Percentiles rank a stretch among this genome's conserved stretches.
Conservation (phyloP, 1,140 invertebrate genomes). For the Drosophila azteca region DNA sequence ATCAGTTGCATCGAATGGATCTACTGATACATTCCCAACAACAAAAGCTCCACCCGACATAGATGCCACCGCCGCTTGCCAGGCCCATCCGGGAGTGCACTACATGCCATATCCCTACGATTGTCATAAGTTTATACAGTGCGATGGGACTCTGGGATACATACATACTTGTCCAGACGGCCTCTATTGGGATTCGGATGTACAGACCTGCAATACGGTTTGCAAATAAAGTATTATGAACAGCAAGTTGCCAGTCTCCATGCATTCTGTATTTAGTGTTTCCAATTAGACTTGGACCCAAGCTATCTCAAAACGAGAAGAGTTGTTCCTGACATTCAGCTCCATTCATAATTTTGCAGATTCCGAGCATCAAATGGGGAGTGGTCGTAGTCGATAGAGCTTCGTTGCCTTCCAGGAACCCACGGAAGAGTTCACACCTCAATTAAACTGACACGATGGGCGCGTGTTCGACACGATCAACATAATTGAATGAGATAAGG, state of each 20-base stretch:
- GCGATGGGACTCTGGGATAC: slow-evolving; percentile 21
- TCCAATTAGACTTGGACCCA: not conserved
- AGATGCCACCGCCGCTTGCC: slow-evolving; percentile 41
- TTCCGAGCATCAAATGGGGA: slow-evolving; percentile 25
- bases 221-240: slow-evolving; percentile 39
- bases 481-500: slow-evolving; percentile 46
- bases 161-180: slow-evolving; percentile 37
- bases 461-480: slow-evolving; percentile 54
- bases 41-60: slow-evolving; percentile 11
- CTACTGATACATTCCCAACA: not conserved
- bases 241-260: slow-evolving; percentile 14
- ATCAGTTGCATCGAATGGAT: not conserved
- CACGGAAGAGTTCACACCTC: slow-evolving; percentile 39
- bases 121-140: slow-evolving; percentile 62
- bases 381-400: slow-evolving; percentile 35
- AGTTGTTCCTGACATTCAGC: slow-evolving; percentile 41
- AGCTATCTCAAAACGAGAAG: slow-evolving; percentile 12
- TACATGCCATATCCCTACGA: slow-evolving; percentile 61
- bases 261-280: no score
- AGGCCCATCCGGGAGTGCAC: slow-evolving; percentile 34
- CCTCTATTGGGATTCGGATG: slow-evolving; percentile 50
- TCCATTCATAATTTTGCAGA: slow-evolving; percentile 53
- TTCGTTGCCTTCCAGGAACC: slow-evolving; percentile 58
- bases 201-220: slow-evolving; percentile 19
- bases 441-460: slow-evolving; percentile 58